A percentile compares a stretch with the other conserved stretches of the same genome.
Evolutionary conservation across 2,113 vertebrate species (phyloP).

Genomic region (Malurus cyaneus): DNA sequence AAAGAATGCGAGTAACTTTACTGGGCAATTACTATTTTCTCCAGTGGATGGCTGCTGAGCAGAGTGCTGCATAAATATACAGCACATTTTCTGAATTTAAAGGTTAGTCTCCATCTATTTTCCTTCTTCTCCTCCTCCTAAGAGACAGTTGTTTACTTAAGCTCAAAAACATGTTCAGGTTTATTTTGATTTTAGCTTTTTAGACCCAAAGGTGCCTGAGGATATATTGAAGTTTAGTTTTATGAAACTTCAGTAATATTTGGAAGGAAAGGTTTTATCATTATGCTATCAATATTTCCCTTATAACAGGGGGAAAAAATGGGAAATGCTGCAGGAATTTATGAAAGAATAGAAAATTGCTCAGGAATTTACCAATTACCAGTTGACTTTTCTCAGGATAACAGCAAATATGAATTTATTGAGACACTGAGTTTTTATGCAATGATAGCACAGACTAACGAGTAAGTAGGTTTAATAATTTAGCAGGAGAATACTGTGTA

Average conservation of each 20-base stretch:
- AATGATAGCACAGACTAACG: neutral
- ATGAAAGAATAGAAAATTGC: neutral
- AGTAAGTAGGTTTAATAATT: neutral
- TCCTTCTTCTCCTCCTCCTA: neutral
- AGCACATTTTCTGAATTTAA: neutral
- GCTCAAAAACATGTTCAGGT: neutral
- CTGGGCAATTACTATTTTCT: neutral
- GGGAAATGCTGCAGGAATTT: neutral
- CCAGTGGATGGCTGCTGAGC: neutral
- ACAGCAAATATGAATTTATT: neutral
- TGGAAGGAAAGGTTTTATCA: neutral
- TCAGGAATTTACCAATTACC: neutral
- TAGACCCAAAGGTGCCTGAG: neutral
- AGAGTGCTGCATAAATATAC: neutral
- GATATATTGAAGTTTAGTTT: neutral
- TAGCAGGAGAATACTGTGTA: neutral
- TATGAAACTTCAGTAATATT: neutral
- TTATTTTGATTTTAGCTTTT: neutral
- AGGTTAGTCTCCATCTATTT: neutral
- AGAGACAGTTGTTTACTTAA: neutral
- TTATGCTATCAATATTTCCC: neutral
- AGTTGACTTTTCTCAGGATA: neutral
- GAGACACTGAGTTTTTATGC: neutral
- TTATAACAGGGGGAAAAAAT: neutral
- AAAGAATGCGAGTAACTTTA: neutral